Evolutionary conservation across 1,140 invertebrate species (phyloP).

Genomic region (Pollicipes pollicipes): DNA sequence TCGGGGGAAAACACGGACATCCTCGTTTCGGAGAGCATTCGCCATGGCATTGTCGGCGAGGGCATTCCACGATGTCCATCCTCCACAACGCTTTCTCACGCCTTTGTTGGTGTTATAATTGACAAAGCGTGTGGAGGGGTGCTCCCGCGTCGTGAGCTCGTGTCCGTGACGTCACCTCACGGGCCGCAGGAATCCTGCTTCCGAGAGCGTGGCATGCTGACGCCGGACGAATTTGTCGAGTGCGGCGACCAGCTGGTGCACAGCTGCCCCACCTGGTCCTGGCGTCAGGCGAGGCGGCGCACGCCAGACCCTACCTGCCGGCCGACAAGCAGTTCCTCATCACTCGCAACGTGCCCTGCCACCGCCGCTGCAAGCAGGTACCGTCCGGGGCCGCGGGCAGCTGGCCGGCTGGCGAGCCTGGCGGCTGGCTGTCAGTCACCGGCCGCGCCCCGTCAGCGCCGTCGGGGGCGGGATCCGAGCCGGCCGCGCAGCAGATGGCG

Average conservation of each 20-base stretch:
- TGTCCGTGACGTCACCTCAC: conserved; percentile 20
- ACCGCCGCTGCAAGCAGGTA: conserved; percentile 78
- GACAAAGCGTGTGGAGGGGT: neutral
- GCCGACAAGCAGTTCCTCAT: conserved; percentile 93
- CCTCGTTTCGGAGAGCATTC: too few species aligned
- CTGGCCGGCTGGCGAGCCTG: too few species aligned
- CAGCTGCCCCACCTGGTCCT: conserved; percentile 99
- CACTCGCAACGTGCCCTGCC: conserved; percentile 88
- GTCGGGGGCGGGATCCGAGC: too few species aligned
- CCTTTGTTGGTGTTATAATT: too few species aligned
- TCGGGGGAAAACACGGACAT: too few species aligned
- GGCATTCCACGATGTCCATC: neutral
- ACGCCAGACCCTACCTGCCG: conserved; percentile 55
- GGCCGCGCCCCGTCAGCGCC: too few species aligned
- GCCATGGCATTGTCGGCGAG: neutral
- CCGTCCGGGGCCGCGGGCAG: too few species aligned
- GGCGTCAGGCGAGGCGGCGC: conserved; percentile 44
- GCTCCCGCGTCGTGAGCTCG: neutral
- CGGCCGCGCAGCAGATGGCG: too few species aligned
- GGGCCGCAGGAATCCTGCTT: conserved; percentile 99
- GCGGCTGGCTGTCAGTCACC: too few species aligned
- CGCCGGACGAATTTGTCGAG: conserved; percentile 81
- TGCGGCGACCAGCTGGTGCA: conserved; percentile 97
- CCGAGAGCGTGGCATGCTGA: conserved; percentile 90
- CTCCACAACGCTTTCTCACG: neutral